Base-by-base conservation (phyloP, 2,888 invertebrate species). In the Actias luna region DNA sequence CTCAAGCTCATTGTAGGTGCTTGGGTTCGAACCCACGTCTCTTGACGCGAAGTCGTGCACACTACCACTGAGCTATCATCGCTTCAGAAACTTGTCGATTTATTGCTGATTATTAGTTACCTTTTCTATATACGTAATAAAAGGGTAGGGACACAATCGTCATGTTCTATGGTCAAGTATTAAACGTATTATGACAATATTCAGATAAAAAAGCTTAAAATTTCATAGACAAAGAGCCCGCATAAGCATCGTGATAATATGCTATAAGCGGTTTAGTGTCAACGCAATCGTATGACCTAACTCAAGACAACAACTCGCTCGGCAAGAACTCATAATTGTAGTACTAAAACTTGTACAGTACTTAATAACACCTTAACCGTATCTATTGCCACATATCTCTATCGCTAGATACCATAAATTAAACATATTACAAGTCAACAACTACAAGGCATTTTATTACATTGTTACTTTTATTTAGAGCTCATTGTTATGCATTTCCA, bases 301-400 rank as follows among this genome's bases (percentile, higher is more conserved):
- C 55, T n/a, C 55, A n/a, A 55, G 55, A 29, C 55, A 8, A 55
- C 25, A 50, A 12, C 25, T 55, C n/a, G 27, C 55, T 29, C 29
- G 55, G 29, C 55, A 55, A 55, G 55, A 29, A 55, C 29, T 29
- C 16, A n/a, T 29, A 12, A 29, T 55, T 29, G 16, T 14, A 55
- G 7, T 55, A 29, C 55, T 55, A 55, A 55, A 55, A 55, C 55
- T n/a, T 14, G 55, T 55, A 52, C n/a, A 18, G 18, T 18, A 52
- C 14, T 5, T 52, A 27, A 52, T 52, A n/a, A n/a, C n/a, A 52
- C 52, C 52, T 52, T 27, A 52, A 25, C 25, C 27, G 22, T 29
- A 29, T n/a, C n/a, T 55, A 55, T 29, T 29, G 29, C 27, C 29
- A 29, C 18, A 55, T n/a, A 12, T 16, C 29, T 16, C 5, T 29